A percentile compares a stretch with the other conserved stretches of the same genome.
These are phyloP conservation scores for Atrichornis clamosus DNA, from an alignment of 2,113 vertebrate genomes.

Conservation along the genomic window DNA sequence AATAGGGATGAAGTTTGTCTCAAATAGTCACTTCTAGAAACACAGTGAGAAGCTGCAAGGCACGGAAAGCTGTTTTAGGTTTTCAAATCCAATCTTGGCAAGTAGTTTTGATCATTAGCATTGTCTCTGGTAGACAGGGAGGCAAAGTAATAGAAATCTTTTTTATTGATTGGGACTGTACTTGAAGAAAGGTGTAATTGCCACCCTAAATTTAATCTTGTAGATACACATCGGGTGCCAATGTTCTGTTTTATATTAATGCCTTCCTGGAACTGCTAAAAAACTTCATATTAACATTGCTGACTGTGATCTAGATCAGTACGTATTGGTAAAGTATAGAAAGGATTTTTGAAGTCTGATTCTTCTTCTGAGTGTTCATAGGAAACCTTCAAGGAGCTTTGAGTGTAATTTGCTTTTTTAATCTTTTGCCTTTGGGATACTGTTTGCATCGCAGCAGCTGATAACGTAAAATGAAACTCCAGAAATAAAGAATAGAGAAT, in stretches of 20 bases:
- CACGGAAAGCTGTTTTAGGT: neutral
- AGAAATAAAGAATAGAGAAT: neutral
- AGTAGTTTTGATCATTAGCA: slow-evolving; percentile 32
- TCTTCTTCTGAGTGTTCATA: neutral
- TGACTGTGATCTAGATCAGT: neutral
- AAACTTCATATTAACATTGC: neutral
- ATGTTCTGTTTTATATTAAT: slow-evolving; percentile 25
- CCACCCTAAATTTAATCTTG: slow-evolving; percentile 56
- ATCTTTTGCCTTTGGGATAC: neutral
- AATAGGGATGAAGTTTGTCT: neutral
- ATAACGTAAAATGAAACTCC: neutral
- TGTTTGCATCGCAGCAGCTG: neutral
- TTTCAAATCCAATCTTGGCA: slow-evolving; percentile 47
- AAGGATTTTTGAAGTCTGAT: neutral
- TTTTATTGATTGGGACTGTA: slow-evolving; percentile 49
- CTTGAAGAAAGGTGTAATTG: slow-evolving; percentile 53
- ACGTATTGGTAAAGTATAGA: neutral
- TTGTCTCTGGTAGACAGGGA: slow-evolving; percentile 7
- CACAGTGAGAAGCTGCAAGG: neutral
- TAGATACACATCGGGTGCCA: slow-evolving; percentile 29
- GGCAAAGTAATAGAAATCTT: slow-evolving; percentile 52
- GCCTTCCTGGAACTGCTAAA: slow-evolving; percentile 51
- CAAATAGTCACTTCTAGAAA: neutral
- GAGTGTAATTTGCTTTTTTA: neutral
- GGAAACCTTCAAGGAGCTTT: neutral